Percentiles rank a stretch among this genome's conserved stretches.
Conservation (phyloP, 2,797 vertebrate genomes). For the Gobio occitaniae region DNA sequence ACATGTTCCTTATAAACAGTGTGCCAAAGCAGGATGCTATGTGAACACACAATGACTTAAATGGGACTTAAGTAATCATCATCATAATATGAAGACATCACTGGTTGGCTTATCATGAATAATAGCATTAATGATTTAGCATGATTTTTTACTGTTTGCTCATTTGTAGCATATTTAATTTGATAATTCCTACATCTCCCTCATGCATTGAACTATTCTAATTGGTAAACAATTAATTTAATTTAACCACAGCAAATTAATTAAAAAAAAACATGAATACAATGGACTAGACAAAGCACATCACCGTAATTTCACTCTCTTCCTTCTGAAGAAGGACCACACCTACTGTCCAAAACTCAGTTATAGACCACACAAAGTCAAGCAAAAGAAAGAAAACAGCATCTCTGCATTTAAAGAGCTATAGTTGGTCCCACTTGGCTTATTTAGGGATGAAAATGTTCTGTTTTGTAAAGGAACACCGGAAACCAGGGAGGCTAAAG, state of each 20-base stretch:
- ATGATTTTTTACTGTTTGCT: not conserved
- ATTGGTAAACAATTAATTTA: not conserved
- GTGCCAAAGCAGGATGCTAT: constrained; percentile 33
- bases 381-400: constrained; percentile 59
- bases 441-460: constrained; percentile 70
- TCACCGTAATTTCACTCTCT: not conserved
- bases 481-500: constrained; percentile 62
- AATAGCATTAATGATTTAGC: not conserved
- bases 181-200: not conserved
- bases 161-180: not conserved
- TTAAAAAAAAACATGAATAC: not conserved
- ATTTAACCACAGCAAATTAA: not conserved
- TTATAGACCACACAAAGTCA: constrained; percentile 45
- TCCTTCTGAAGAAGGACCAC: constrained; percentile 7
- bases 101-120: not conserved
- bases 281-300: constrained; percentile 3
- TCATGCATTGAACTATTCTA: not conserved
- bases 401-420: constrained; percentile 59
- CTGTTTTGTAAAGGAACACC: constrained; percentile 63
- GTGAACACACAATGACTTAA: not conserved
- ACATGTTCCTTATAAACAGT: constrained; percentile 40
- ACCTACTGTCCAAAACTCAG: constrained; percentile 42
- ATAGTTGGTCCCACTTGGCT: constrained; percentile 67
- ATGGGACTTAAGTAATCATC: not conserved
- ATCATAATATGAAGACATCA: not conserved